Evolutionary conservation across 2,113 vertebrate genomes (phyloP), one percentile per base, ranked within the genome.

Genomic region (Entosphenus tridentatus): DNA sequence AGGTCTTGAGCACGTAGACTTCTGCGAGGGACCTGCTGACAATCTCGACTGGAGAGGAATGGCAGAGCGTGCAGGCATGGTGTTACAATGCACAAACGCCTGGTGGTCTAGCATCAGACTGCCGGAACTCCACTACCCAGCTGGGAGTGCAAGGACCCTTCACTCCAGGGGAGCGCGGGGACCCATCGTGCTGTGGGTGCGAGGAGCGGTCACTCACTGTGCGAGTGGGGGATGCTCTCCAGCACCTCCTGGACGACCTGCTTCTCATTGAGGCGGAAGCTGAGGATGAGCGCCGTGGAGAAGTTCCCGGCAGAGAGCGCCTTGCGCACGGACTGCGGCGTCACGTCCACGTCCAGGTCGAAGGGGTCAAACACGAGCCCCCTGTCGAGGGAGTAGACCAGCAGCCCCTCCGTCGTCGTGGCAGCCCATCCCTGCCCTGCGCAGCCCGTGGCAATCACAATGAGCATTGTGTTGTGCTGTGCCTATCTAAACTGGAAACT

Each of bases 391-490:
- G 89, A 98, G 78, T 87, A 96, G 75, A 96, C 76, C 67, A 98
- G 83, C 68, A 98, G 83, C 8, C 93, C 93, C 74, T 98, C 93
- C 0, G 92, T 96, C 73, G 83, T 86, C 18, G 90, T 89, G 73
- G 89, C 87, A 0, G 89, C 85, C 93, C 93, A 96, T 74, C 84
- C 91, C 56, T 87, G 82, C 7, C 93, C 93, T 96, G 73, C 1
- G 21, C n/a, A 21, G n/a, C 62, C 39, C 39, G 2, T 39, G 39
- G 39, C 39, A 39, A 39, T 39, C 39, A 39, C 39, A 39, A 39
- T 39, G 21, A 21, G 21, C 21, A 21, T 21, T 21, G 21, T 21
- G 21, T 21, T 21, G 21, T 21, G 21, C 21, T 21, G 21, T 21
- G 21, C 21, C 21, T 21, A 21, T 21, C 39, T 39, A 39, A 39